A percentile compares a stretch with the other conserved stretches of the same genome.
phyloP scores from a whole-genome alignment of 2,888 invertebrate genomes.

The Margaritifera margaritifera region DNA sequence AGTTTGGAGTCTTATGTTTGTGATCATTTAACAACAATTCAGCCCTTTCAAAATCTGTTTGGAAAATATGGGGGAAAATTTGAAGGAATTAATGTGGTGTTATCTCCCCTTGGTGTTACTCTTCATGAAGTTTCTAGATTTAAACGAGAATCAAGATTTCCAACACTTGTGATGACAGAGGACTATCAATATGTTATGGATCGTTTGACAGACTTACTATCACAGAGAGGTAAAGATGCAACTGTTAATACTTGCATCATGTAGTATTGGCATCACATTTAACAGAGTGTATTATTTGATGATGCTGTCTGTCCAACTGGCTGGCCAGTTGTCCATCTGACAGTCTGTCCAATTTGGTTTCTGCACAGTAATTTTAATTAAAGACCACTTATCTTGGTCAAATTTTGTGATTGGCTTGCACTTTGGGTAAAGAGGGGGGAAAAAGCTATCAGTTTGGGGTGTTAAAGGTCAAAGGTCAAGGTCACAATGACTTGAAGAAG shows the following conservation, averaged over 20 bases:
- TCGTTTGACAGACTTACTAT: slow-evolving; percentile 7
- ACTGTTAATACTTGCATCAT: background rate
- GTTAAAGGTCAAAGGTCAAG: no score
- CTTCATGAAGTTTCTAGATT: slow-evolving; percentile 21
- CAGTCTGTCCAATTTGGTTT: no score
- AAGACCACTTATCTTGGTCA: no score
- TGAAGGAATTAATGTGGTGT: slow-evolving; percentile 21
- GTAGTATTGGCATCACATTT: no score
- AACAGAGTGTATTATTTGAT: no score
- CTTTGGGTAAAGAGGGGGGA: no score
- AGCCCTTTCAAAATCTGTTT: slow-evolving; percentile 34
- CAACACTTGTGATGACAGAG: slow-evolving; percentile 11
- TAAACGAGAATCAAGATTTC: slow-evolving; percentile 16
- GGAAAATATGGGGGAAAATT: slow-evolving; percentile 9
- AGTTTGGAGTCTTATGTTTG: slow-evolving; percentile 35
- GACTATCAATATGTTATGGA: slow-evolving; percentile 11
- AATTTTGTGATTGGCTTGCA: no score
- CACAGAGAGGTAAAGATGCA: background rate
- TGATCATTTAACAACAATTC: slow-evolving; percentile 38
- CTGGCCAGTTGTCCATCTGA: no score
- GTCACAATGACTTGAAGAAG: no score
- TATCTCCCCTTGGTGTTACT: slow-evolving; percentile 18
- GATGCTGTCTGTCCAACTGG: no score
- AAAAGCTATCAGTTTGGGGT: no score
- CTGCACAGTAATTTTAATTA: no score